Base-by-base conservation (phyloP, 2,888 invertebrate genomes). In the Rhimphoctona megacephalus region DNA sequence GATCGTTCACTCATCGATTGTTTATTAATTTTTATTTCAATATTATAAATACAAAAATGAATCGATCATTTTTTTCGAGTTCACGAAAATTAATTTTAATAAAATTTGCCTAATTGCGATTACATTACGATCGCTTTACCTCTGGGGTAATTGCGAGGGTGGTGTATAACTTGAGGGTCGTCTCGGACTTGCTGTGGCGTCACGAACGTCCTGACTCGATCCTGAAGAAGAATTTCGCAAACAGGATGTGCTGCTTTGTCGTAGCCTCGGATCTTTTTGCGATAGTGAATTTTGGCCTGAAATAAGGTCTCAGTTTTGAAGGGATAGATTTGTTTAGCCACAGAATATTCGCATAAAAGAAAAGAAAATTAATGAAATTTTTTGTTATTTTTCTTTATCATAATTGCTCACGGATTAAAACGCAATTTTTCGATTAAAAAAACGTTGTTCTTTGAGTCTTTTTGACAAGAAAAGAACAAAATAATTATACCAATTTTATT, bases 181-280 rank as follows among this genome's bases (percentile, higher is more conserved):
- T 86, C 91, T 91, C 67, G 92, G 93, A 91, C 92, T 93, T 76
- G 92, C 88, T 11, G 90, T 88, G 17, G 90, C 84, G 74, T 94
- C 94, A 82, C 93, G 90, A 25, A 92, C 90, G 76, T 94, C 94
- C 81, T 94, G 93, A 72, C 91, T 90, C 81, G 94, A 92, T 85
- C 93, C 93, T 11, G 92, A 91, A 19, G 92, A 91, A 22, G 92
- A 92, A 89, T 91, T 92, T 82, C 92, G 90, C 46, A 92, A 87
- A 33, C 90, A 90, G 33, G 92, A 88, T 6, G 88, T 85, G 77
- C 95, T 92, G 0, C 95, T 95, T 90, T 96, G 96, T 82, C 96
- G 94, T 54, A 96, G 92, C 72, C 96, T 95, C 70, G 96, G 94
- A 88, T 96, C 96, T 87, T 96, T 94, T 0, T 95, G 95, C 0